phyloP scores from a whole-genome alignment of 2,888 invertebrate genomes.

The Zootermopsis nevadensis region DNA sequence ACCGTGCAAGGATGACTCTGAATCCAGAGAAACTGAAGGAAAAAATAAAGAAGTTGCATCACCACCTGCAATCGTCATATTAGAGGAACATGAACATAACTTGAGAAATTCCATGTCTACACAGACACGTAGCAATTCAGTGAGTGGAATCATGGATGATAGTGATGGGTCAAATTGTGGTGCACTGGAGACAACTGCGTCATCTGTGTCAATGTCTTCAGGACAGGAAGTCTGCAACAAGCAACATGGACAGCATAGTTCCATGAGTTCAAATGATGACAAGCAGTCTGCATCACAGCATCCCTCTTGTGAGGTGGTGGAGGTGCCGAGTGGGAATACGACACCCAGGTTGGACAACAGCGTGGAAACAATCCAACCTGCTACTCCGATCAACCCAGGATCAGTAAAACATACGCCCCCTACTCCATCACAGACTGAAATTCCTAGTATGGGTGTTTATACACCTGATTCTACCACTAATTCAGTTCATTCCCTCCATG shows the following conservation, averaged over 20 bases:
- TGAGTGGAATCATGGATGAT: conserved; percentile 45
- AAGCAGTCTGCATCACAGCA: conserved; percentile 43
- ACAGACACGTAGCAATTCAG: conserved; percentile 45
- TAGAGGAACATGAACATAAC: conserved; percentile 48
- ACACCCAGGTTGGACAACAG: conserved; percentile 61
- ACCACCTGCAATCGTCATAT: conserved; percentile 46
- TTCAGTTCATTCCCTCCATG: conserved; percentile 82
- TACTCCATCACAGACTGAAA: conserved; percentile 66
- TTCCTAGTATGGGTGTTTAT: conserved; percentile 87
- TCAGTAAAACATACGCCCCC: conserved; percentile 67
- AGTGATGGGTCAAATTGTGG: conserved; percentile 48
- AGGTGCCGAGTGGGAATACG: conserved; percentile 61
- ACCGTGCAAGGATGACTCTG: not conserved
- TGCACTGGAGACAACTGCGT: not conserved
- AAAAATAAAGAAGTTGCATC: conserved; percentile 11
- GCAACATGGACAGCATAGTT: conserved; percentile 7
- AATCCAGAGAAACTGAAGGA: conserved; percentile 9
- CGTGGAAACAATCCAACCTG: conserved; percentile 57
- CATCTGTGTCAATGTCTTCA: not conserved
- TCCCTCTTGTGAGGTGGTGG: conserved; percentile 51
- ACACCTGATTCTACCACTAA: conserved; percentile 87
- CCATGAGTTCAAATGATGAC: conserved; percentile 29
- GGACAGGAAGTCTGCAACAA: not conserved
- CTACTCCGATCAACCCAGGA: conserved; percentile 60
- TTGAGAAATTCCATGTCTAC: conserved; percentile 42